Evolutionary conservation across 1,140 invertebrate genomes (phyloP), one percentile per base, ranked within the genome.

Genomic region (Zaprionus gabonicus): DNA sequence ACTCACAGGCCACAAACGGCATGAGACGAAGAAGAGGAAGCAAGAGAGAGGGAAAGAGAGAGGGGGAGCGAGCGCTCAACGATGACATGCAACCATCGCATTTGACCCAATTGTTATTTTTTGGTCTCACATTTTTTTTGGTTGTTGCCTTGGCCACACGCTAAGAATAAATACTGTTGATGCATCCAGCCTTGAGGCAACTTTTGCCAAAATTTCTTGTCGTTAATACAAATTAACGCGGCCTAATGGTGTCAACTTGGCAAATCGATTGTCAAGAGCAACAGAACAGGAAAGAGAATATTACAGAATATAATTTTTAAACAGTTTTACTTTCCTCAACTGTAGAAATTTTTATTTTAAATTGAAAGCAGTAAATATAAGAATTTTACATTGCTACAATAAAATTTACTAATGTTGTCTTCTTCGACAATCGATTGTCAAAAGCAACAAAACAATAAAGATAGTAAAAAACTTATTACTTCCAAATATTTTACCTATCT

Each of bases 61-160:
- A 4, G 41, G 17, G 27, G 51, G 56, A 69, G 10, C 25, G 31
- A 62, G 25, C 31, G 23, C 53, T 27, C 31, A 38, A 51, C 55
- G 46, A 36, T 69, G 71, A 73, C 71, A 68, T 67, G 64, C 71
- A 63, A 57, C 38, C 72, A 63, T 70, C 59, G 38, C 53, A 59
- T 64, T 71, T 76, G 73, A 76, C 73, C 73, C 73, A 76, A 76
- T 76, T 76, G 53, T 71, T 64, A 28, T 28, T 63, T 74, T 69
- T 55, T 44, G 55, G 28, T 31, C 23, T 20, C 17, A 46, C 63
- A 57, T 57, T 38, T 23, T 27, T 65, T 56, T 66, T 53, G 27
- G 34, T 56, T 34, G 49, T 70, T 70, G 57, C 71, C 64, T 66
- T 74, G 71, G 71, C 27, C 71, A 73, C 71, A 73, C 56, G 71